phyloP scores from a whole-genome alignment of 2,113 vertebrate genomes.

The Nesogale talazaci region DNA sequence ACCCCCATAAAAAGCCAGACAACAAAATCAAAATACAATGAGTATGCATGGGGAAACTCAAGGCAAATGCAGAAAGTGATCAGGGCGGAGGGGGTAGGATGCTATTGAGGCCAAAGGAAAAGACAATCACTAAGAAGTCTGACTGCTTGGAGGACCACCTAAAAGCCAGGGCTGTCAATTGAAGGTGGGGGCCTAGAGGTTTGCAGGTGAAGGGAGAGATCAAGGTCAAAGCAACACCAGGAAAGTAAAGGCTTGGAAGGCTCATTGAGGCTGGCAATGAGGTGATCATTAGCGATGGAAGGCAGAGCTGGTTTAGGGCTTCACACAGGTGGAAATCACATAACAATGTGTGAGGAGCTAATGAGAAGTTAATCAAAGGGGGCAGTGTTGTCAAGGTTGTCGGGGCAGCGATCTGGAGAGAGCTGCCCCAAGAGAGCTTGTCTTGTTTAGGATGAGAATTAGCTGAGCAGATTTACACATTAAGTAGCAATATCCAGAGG shows the following conservation, averaged over 20 bases:
- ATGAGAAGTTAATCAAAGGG: background rate
- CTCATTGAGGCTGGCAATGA: background rate
- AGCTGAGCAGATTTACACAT: background rate
- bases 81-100: background rate
- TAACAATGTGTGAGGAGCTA: background rate
- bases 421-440: background rate
- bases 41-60: background rate
- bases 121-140: background rate
- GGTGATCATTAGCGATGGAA: rapidly evolving
- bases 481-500: background rate
- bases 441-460: background rate
- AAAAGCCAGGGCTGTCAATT: no score
- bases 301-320: background rate
- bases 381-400: no score
- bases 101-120: background rate
- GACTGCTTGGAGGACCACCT: background rate
- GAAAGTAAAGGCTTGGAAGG: rapidly evolving
- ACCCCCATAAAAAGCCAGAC: background rate
- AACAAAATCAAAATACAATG: background rate
- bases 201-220: background rate
- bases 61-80: background rate
- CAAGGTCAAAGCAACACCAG: no score
- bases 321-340: background rate
- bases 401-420: no score
- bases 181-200: background rate